phyloP scores from a whole-genome alignment of 2,797 vertebrate species.

The Kryptopterus vitreolus region DNA sequence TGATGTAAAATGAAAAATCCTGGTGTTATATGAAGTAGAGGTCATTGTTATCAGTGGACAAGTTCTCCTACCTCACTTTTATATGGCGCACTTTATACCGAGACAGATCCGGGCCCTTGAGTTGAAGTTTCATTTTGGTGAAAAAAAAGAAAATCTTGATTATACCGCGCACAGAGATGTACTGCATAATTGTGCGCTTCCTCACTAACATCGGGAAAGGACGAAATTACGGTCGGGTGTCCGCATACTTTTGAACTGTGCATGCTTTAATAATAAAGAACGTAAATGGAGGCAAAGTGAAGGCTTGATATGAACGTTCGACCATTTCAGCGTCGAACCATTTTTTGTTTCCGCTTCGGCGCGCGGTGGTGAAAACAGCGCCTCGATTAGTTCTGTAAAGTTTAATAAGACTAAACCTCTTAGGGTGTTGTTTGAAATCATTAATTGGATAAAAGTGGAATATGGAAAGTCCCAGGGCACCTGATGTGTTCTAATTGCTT shows the following conservation, averaged over 20 bases:
- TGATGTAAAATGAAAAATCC: neutral
- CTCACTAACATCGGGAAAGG: neutral
- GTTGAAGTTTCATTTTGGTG: neutral
- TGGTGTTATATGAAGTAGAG: neutral
- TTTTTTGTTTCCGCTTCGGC: neutral
- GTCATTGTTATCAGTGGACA: neutral
- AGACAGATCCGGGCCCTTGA: neutral
- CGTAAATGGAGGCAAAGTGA: neutral
- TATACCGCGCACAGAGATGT: neutral
- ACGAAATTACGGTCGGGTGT: neutral
- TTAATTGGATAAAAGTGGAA: conserved; percentile 22
- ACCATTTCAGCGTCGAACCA: neutral
- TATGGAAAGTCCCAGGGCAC: conserved; percentile 12
- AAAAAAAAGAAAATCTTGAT: neutral
- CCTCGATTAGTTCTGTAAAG: conserved; percentile 2
- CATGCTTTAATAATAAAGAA: neutral
- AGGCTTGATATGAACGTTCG: neutral
- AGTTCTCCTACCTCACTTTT: neutral
- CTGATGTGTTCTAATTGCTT: conserved; percentile 33
- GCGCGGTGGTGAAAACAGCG: neutral
- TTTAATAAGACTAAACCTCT: conserved; percentile 23
- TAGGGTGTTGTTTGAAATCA: conserved; percentile 9
- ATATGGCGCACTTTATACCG: neutral
- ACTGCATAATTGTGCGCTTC: neutral
- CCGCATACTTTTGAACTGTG: neutral